Percentiles rank a stretch among this genome's conserved stretches.
These are phyloP conservation scores for Eurystomus glaucurus DNA, from an alignment of 2,797 vertebrate genomes.

Conservation along the genomic window DNA sequence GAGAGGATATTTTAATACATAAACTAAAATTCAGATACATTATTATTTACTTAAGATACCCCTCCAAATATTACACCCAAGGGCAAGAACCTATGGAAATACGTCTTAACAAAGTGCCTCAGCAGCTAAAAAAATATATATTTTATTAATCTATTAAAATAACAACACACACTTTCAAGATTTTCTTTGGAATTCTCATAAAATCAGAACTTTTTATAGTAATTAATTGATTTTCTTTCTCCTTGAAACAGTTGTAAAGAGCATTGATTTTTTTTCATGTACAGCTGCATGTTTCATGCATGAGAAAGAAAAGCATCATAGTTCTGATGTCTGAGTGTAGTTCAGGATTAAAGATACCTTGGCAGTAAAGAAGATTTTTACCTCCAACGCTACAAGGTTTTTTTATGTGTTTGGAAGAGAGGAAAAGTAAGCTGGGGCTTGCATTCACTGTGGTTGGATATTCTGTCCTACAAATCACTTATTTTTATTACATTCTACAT, in stretches of 20 bases:
- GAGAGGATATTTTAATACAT: background rate
- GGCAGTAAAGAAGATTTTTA: constrained; percentile 2
- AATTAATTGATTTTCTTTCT: background rate
- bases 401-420: background rate
- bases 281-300: background rate
- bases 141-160: background rate
- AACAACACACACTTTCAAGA: background rate
- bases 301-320: background rate
- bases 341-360: background rate
- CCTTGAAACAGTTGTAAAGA: background rate
- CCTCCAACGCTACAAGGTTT: background rate
- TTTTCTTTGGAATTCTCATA: background rate
- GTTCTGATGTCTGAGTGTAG: background rate
- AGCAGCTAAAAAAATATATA: background rate
- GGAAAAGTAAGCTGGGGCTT: background rate
- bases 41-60: background rate
- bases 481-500: background rate
- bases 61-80: background rate
- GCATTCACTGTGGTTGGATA: background rate
- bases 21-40: background rate
- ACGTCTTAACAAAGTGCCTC: background rate
- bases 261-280: background rate
- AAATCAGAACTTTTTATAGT: background rate
- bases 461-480: background rate
- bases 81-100: background rate